Percentiles rank a stretch among this genome's conserved stretches.
These are phyloP conservation scores for Genyomyrus donnyi DNA, from an alignment of 2,113 vertebrate genomes.

Conservation along the genomic window DNA sequence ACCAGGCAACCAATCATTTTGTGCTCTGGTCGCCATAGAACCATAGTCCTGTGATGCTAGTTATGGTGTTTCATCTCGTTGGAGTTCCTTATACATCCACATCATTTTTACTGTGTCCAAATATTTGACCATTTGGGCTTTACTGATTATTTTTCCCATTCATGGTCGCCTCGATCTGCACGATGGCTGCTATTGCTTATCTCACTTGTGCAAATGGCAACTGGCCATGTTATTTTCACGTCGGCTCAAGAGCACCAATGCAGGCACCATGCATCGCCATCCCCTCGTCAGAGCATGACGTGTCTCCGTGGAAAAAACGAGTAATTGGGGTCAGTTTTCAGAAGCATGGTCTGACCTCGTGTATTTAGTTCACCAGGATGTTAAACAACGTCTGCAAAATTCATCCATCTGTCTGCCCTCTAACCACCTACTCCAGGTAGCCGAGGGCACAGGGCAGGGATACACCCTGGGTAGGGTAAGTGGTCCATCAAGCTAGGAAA, in stretches of 20 bases:
- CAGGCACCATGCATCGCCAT: not conserved
- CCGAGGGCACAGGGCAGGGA: not conserved
- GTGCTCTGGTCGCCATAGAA: constrained; percentile 33
- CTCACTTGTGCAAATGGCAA: not conserved
- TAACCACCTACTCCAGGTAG: not conserved
- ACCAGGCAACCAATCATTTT: constrained; percentile 47
- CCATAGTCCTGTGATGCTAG: constrained; percentile 12
- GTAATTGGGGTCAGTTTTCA: not conserved
- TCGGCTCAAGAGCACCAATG: not conserved
- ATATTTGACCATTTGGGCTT: not conserved
- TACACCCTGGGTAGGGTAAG: not conserved
- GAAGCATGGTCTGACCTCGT: not conserved
- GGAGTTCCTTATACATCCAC: not conserved
- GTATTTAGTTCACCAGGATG: not conserved
- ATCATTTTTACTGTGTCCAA: not conserved
- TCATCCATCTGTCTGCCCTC: not conserved
- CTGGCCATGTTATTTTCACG: not conserved
- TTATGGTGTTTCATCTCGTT: not conserved
- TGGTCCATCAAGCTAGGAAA: not conserved
- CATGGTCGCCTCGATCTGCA: not conserved
- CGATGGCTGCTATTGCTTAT: not conserved
- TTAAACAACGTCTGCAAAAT: not conserved
- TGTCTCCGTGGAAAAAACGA: not conserved
- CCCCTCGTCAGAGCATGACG: no score
- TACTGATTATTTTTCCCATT: not conserved